These are phyloP conservation scores for Plebejus anna DNA, from an alignment of 2,888 invertebrate species.

Conservation along the genomic window DNA sequence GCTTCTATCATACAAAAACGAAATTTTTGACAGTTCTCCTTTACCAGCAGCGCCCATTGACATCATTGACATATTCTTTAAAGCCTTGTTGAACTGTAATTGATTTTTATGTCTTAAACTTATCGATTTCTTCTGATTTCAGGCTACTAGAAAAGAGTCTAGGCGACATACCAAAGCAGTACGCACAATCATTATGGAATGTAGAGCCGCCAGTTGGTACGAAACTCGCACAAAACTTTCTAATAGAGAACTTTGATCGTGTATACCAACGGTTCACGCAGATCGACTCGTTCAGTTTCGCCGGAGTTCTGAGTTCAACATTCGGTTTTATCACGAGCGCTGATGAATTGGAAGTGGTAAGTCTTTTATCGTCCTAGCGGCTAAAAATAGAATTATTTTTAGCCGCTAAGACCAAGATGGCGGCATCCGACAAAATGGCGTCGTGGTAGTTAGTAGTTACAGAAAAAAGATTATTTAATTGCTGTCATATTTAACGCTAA, in stretches of 20 bases:
- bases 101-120: too few species aligned
- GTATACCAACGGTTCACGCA: slow-evolving; percentile 65
- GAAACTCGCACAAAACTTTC: slow-evolving; percentile 86
- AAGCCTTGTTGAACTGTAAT: too few species aligned
- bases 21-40: too few species aligned
- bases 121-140: slow-evolving; percentile 29
- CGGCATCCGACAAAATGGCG: too few species aligned
- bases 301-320: slow-evolving; percentile 56
- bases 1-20: too few species aligned
- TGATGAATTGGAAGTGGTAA: slow-evolving; percentile 59
- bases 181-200: slow-evolving; percentile 62
- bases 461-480: too few species aligned
- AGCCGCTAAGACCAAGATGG: neutral
- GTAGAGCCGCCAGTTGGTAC: slow-evolving; percentile 70
- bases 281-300: slow-evolving; percentile 67
- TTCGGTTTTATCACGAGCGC: slow-evolving; percentile 58
- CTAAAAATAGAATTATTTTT: neutral
- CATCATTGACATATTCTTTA: too few species aligned
- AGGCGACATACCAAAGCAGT: slow-evolving; percentile 61
- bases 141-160: slow-evolving; percentile 67
- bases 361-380: slow-evolving; percentile 26
- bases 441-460: too few species aligned
- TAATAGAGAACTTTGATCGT: slow-evolving; percentile 84
- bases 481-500: too few species aligned
- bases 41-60: too few species aligned